Percentiles rank a stretch among this genome's conserved stretches.
Evolutionary conservation across 2,888 invertebrate species (phyloP).

Genomic region (Tetranychus truncatus): DNA sequence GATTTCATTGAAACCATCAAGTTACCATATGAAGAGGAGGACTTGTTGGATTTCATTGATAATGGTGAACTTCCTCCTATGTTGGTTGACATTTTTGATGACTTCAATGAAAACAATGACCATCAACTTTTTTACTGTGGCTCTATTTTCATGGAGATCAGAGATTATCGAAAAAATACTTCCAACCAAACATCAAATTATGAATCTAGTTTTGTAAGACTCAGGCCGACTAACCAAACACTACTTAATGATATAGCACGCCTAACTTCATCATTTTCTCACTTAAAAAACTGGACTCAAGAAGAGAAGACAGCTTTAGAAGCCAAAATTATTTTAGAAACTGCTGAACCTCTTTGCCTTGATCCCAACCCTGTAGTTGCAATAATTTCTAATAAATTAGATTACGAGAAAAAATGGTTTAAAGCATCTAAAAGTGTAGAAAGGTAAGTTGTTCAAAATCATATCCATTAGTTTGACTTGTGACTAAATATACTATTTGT

Average conservation of each 20-base stretch:
- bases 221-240: conserved; percentile 33
- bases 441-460: background rate
- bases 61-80: conserved; percentile 75
- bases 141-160: conserved; percentile 34
- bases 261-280: conserved; percentile 34
- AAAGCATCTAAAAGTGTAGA: conserved; percentile 1
- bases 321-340: conserved; percentile 63
- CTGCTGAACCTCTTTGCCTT: conserved; percentile 66
- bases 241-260: conserved; percentile 22
- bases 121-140: conserved; percentile 31
- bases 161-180: conserved; percentile 32
- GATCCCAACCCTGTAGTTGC: conserved; percentile 70
- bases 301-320: conserved; percentile 61
- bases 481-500: background rate
- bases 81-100: conserved; percentile 61
- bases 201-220: conserved; percentile 32
- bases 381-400: conserved; percentile 49
- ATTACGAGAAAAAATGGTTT: conserved; percentile 16
- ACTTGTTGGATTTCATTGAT: conserved; percentile 66
- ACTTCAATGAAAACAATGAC: background rate
- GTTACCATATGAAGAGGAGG: conserved; percentile 58
- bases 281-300: conserved; percentile 44
- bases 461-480: background rate
- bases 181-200: conserved; percentile 22
- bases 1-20: conserved; percentile 27